Base-by-base conservation (phyloP, 1,140 invertebrate genomes). In the Caenorhabditis latens region DNA sequence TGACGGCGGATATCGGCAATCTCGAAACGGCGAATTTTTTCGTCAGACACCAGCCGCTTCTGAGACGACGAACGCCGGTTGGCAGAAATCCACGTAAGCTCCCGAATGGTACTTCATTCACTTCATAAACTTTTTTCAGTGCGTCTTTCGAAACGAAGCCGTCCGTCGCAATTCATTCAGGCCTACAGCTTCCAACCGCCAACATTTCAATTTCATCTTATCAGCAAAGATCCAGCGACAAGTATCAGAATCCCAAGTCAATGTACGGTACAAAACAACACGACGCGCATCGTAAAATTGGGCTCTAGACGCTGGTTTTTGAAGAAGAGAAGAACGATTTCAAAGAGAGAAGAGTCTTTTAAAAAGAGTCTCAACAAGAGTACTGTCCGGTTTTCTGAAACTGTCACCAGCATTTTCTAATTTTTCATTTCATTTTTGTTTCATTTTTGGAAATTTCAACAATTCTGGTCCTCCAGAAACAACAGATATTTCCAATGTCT, bases 341-440 rank as follows among this genome's bases (percentile, higher is more conserved):
- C 84, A 50, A 53, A 71, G 24, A 55, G 53, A 67, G 55, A 57
- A 57, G 82, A 84, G 21, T 58, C 82, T 6, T 84, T 63, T 46
- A 63, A 84, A 48, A 84, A 14, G n/a, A 79, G 71, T 79, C 11
- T 79, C 11, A 42, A 42, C 9, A 79, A 40, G 19, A 71, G 48
- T 67, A 40, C 84, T 14, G 84, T 85, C 16, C 63, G 84, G 48
- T 85, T 85, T 57, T 71, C 63, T 57, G 84, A 85, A 75, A 75
- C 67, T 43, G 84, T 85, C 32, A 85, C 84, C 7, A 85, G 84
- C 19, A 85, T 85, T 19, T 85, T 85, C 40, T 85, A 79, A 50
- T 71, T 71, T 71, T 71, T 46, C 7, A 19, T 32, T 32, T 19
- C 57, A 8, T 58, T 8, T 8, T 19, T 8, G 8, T 58, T n/a